Evolutionary conservation across 2,113 vertebrate species (phyloP).

Genomic region (Athene cunicularia): DNA sequence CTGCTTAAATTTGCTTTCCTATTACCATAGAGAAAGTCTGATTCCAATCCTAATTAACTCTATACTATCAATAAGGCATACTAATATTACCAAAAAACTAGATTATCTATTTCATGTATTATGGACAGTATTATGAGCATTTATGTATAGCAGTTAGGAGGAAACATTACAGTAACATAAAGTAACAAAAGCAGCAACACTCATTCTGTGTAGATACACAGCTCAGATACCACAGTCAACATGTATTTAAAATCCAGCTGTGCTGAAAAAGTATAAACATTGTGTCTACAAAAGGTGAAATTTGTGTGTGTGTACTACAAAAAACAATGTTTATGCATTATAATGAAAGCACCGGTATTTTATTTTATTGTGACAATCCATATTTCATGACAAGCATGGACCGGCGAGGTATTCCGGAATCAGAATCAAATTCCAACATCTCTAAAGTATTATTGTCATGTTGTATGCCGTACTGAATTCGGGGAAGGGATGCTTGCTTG

Average conservation of each 20-base stretch:
- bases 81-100: not conserved
- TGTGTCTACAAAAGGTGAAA: not conserved
- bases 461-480: rapidly evolving
- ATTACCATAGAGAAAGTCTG: not conserved
- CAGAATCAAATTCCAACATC: not conserved
- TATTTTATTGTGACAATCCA: not conserved
- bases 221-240: not conserved
- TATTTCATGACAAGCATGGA: not conserved
- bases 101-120: not conserved
- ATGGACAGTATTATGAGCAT: not conserved
- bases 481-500: not conserved
- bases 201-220: not conserved
- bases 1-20: not conserved
- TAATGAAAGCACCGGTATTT: not conserved
- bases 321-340: not conserved
- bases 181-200: not conserved
- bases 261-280: not conserved
- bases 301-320: not conserved
- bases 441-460: not conserved
- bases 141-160: not conserved
- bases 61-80: not conserved
- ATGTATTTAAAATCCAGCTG: not conserved
- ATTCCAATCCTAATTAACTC: not conserved
- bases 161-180: not conserved
- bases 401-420: not conserved